Percentiles rank a stretch among this genome's conserved stretches.
Conservation (phyloP, 2,888 invertebrate genomes). For the Amaurobius ferox region DNA sequence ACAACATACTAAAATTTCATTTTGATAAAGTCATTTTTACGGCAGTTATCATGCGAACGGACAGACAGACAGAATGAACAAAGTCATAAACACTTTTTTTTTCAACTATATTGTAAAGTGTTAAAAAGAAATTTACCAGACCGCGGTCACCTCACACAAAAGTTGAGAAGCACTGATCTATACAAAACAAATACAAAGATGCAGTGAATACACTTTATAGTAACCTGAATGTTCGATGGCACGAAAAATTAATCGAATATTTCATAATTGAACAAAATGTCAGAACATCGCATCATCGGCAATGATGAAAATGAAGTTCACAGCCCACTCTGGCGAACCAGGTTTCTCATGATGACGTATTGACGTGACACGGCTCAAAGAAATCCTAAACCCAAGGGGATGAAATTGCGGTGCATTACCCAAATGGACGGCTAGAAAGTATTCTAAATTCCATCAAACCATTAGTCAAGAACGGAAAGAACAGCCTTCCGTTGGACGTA, state of each 20-base stretch:
- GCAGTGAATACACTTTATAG: too few relatives aligned
- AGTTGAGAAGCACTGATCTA: too few relatives aligned
- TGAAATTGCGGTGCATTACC: constrained; percentile 6
- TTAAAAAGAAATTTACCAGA: too few relatives aligned
- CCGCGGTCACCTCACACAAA: too few relatives aligned
- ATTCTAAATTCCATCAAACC: constrained; percentile 2
- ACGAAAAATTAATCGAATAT: background rate
- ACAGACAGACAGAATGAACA: too few relatives aligned
- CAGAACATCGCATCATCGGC: background rate
- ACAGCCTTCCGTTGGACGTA: background rate
- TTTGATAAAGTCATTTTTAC: too few relatives aligned
- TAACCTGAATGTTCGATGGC: too few relatives aligned
- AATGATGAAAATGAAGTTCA: background rate
- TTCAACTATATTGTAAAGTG: too few relatives aligned
- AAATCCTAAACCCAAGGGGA: background rate
- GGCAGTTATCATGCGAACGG: too few relatives aligned
- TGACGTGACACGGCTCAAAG: background rate
- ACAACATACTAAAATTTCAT: too few relatives aligned
- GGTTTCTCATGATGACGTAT: background rate
- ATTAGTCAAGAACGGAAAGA: background rate
- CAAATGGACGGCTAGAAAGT: background rate
- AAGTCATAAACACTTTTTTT: too few relatives aligned
- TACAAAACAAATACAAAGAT: too few relatives aligned
- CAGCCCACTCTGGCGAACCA: background rate
- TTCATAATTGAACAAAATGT: background rate